Base-by-base conservation (phyloP, 30 jellyfish, hydroid and myxozoan genomes). In the Phacellophora camtschatica region DNA sequence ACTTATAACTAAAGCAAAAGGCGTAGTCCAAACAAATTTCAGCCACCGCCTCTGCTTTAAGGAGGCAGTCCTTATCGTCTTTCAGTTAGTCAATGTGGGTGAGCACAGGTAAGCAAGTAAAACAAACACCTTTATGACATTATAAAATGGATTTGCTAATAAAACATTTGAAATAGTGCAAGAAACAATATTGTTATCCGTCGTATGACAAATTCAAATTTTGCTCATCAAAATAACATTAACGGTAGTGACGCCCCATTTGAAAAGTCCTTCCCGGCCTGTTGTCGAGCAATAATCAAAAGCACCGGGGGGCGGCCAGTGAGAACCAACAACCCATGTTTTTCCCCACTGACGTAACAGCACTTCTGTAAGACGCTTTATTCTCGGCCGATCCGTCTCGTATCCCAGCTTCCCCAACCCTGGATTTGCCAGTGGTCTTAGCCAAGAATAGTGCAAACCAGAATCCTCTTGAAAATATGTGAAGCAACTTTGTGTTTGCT, bases 341-440 rank as follows among this genome's bases (percentile, higher is more conserved):
- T 77, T 77, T 0, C 59, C 81, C 90, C 90, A 77, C 31, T 77
- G 90, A 35, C 90, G 91, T 20, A 79, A 54, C 82, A 79, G 56
- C 19, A 62, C 83, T 55, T 62, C 62, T 1, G 84, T 62, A 10
- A 63, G 91, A 35, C 41, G 32, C 54, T 79, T 63, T 13, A 63
- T 41, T 64, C 64, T 6, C 54, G 84, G 83, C 31, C 91, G 61
- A 20, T 63, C 91, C 23, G 55, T 32, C 74, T 62, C 91, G 19
- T 39, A 42, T 27, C 75, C 72, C 37, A 79, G 51, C 23, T 79
- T 79, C 5, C 91, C 91, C 8, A 33, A 45, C 32, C 75, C 75
- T 46, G 91, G 84, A 29, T 62, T 28, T 13, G 76, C 83, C 25
- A 79, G 62, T n/a, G 83, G 82, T 37, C 91, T 63, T 6, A 62